Percentiles rank a stretch among this genome's conserved stretches.
Evolutionary conservation across 2,888 invertebrate genomes (phyloP).

Genomic region (Leistus spinibarbis): DNA sequence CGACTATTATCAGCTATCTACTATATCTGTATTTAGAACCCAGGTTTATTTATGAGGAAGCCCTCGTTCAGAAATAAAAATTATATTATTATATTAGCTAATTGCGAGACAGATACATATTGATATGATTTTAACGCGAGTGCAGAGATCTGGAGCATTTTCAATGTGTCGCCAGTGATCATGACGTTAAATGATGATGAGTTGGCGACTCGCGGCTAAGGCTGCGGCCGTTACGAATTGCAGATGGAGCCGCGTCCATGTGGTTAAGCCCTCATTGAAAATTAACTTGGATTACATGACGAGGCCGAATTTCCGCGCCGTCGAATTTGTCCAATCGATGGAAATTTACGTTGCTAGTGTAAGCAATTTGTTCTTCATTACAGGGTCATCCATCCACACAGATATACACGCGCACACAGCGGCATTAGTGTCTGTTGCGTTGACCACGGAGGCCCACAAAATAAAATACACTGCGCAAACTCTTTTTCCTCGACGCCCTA

Average conservation of each 20-base stretch:
- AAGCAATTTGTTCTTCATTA: conserved; percentile 37
- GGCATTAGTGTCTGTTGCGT: neutral
- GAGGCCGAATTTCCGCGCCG: conserved; percentile 11
- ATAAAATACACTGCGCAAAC: neutral
- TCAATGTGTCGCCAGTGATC: neutral
- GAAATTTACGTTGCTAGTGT: conserved; percentile 18
- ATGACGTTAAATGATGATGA: neutral
- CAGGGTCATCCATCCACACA: conserved; percentile 21
- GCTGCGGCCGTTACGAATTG: neutral
- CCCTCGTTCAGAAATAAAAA: no score
- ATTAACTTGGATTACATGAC: conserved; percentile 11
- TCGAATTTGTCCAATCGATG: conserved; percentile 20
- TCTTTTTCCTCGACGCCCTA: neutral
- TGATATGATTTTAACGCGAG: no score
- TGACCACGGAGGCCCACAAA: neutral
- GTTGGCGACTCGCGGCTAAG: neutral
- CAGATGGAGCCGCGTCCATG: neutral
- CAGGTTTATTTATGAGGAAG: no score
- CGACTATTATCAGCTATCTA: no score
- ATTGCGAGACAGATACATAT: no score
- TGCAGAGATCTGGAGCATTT: neutral
- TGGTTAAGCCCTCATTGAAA: conserved; percentile 4
- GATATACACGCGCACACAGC: conserved; percentile 8
- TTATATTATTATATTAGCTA: no score
- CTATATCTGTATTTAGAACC: no score